phyloP scores from a whole-genome alignment of 1,140 invertebrate species.

The Geopemphigus sp. region DNA sequence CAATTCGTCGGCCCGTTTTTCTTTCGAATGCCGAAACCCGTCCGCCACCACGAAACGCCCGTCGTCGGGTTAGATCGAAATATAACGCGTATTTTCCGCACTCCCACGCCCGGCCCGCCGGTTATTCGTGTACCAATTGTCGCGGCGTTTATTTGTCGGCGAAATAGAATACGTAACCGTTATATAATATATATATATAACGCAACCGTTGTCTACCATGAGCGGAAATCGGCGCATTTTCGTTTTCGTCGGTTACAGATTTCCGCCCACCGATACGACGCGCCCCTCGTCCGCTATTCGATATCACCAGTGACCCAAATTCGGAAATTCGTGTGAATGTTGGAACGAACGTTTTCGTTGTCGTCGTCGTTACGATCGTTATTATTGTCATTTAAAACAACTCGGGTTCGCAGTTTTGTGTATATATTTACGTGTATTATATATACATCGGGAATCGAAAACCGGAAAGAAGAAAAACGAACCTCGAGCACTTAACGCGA shows the following conservation, averaged over 20 bases:
- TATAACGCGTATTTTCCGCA: neutral
- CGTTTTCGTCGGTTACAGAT: neutral
- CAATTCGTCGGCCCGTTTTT: too few relatives aligned
- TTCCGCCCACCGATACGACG: neutral
- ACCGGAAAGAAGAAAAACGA: conserved; percentile 5
- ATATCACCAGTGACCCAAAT: neutral
- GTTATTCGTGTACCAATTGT: neutral
- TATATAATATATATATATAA: too few relatives aligned
- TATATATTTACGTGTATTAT: neutral
- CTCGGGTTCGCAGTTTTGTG: too few relatives aligned
- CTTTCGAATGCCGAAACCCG: too few relatives aligned
- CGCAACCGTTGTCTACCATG: too few relatives aligned
- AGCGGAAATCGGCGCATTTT: neutral
- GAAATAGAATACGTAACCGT: too few relatives aligned
- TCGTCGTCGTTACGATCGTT: neutral
- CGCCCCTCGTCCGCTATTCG: too few relatives aligned
- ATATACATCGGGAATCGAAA: neutral
- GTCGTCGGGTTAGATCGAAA: too few relatives aligned
- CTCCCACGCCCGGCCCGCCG: neutral
- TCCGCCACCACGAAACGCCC: too few relatives aligned
- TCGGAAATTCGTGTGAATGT: neutral
- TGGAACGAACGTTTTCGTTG: neutral
- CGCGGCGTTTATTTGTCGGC: too few relatives aligned
- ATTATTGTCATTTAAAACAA: neutral
- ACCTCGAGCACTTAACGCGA: too few relatives aligned